phyloP scores from a whole-genome alignment of 2,113 vertebrate genomes.

The Atrichornis clamosus region DNA sequence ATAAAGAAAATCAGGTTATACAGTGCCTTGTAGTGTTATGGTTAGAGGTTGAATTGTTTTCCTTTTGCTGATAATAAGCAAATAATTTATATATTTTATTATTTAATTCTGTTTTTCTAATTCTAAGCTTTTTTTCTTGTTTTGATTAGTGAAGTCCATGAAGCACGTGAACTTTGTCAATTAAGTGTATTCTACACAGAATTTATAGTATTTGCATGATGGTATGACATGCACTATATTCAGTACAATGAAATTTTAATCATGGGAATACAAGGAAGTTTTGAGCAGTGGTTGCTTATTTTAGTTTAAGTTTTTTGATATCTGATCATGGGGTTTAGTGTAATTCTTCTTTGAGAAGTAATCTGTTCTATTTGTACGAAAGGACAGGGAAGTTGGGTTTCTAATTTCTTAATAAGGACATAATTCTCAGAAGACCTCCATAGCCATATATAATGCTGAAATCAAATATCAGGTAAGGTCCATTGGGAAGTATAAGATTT shows the following conservation, averaged over 20 bases:
- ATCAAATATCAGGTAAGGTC: neutral
- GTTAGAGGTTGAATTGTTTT: neutral
- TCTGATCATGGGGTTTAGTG: fast-evolving
- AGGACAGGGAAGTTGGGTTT: neutral
- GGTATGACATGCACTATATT: neutral
- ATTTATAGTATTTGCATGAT: neutral
- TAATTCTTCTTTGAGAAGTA: neutral
- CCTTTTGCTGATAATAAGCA: neutral
- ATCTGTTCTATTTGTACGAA: neutral
- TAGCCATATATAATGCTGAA: neutral
- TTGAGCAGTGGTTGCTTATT: neutral
- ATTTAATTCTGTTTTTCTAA: neutral
- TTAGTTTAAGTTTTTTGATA: neutral
- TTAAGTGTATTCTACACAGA: neutral
- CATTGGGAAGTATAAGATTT: neutral
- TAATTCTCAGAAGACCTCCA: neutral
- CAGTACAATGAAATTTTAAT: neutral
- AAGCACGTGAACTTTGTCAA: neutral
- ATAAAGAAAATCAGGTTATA: neutral
- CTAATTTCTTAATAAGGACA: neutral
- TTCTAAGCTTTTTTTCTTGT: neutral
- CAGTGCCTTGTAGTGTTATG: neutral
- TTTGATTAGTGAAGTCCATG: neutral
- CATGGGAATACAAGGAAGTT: neutral
- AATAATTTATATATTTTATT: neutral